Base-by-base conservation (phyloP, 2,888 invertebrate species). In the Corythucha ciliata region DNA sequence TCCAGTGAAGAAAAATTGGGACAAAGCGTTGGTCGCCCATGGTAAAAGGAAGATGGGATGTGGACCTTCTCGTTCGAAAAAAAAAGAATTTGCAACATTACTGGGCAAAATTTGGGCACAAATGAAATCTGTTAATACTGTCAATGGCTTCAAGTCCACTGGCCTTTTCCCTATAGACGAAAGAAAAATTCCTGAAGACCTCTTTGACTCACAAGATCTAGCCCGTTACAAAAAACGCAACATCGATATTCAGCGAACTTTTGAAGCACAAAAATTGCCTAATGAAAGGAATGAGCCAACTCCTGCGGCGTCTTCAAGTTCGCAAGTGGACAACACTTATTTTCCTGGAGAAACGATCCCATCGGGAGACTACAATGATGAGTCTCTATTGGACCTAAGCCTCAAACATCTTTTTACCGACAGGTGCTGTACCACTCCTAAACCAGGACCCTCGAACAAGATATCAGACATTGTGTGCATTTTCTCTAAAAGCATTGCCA, bases 41-140 rank as follows among this genome's bases (percentile, higher is more conserved):
- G 36, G 46, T 14, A 46, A 46, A n/a, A 3, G 20, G 3, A 10
- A 46, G 34, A 46, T 46, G 32, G 46, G 46, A 4, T 22, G 34
- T 22, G 46, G 46, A 34, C 3, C 36, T 5, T 22, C 21, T 32
- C 45, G 51, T 22, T 36, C 51, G 12, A 29, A 12, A 18, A 54
- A 51, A 34, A 12, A 21, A 12, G 24, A 51, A 20, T 54, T 54
- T 46, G 10, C 51, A n/a, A 26, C 36, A 8, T 36, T 54, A 14
- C 39, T 54, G 16, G 51, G 51, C 10, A 39, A 54, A 47, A 48
- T 52, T 25, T 54, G 54, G 51, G 18, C 27, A n/a, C 22, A 44
- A 3, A 50, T 50, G 42, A 10, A 21, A 32, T 45, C 29, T 27
- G 25, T 39, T 39, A 51, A 46, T 21, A 45, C 49, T 14, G 27